phyloP scores from a whole-genome alignment of 2,888 invertebrate species.

The Pheosia tremula region DNA sequence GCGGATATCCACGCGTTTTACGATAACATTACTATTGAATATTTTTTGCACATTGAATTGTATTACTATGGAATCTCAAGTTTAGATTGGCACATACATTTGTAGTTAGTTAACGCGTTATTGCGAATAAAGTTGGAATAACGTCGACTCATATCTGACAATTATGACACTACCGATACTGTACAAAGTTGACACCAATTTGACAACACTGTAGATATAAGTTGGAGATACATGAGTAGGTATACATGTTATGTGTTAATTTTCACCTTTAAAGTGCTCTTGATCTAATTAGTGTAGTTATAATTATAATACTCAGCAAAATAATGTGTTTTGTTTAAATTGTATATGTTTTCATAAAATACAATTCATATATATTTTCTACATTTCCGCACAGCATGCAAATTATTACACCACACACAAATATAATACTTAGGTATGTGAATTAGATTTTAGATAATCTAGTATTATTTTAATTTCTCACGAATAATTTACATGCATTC shows the following conservation, averaged over 20 bases:
- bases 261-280: neutral
- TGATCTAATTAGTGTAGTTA: neutral
- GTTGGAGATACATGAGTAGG: slow-evolving; percentile 8
- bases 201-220: slow-evolving; percentile 34
- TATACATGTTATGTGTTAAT: slow-evolving; percentile 35
- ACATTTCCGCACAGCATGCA: no score
- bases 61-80: neutral
- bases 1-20: no score
- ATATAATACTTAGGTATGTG: no score
- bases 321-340: no score
- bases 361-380: no score
- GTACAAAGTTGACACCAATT: slow-evolving; percentile 48
- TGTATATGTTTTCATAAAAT: no score
- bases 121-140: slow-evolving; percentile 6
- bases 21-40: no score
- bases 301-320: no score
- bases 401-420: no score
- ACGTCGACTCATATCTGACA: slow-evolving; percentile 10
- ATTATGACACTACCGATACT: slow-evolving; percentile 16
- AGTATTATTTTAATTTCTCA: neutral
- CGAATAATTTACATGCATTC: neutral
- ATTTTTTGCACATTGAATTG: neutral
- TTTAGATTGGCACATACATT: neutral
- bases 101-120: neutral
- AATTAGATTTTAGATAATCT: neutral